A percentile compares a stretch with the other conserved stretches of the same genome.
These are phyloP conservation scores for Drosophila anomalata DNA, from an alignment of 2,888 invertebrate species.

Conservation along the genomic window DNA sequence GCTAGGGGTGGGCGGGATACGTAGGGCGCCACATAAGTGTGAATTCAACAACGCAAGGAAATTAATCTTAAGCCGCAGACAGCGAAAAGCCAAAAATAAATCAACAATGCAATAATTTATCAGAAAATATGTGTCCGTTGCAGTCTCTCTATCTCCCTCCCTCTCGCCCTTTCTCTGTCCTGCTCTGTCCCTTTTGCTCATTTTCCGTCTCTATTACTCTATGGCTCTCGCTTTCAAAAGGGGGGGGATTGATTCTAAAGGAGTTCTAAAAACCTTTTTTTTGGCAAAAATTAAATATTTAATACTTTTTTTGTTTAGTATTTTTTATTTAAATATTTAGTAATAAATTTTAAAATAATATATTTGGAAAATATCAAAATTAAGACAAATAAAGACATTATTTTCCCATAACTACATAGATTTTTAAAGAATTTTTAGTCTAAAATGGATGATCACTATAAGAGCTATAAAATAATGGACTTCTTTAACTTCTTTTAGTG, in stretches of 20 bases:
- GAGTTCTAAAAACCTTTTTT: background rate
- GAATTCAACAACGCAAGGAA: constrained; percentile 76
- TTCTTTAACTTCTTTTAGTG: too few species aligned
- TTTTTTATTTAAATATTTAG: too few species aligned
- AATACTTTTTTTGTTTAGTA: background rate
- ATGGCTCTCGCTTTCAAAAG: background rate
- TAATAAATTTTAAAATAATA: too few species aligned
- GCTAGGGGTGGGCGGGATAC: background rate
- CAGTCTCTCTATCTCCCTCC: constrained; percentile 42
- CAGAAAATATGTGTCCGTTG: constrained; percentile 78
- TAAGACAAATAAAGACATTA: too few species aligned
- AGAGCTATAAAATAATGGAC: too few species aligned
- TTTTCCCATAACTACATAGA: too few species aligned
- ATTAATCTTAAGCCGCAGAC: constrained; percentile 82
- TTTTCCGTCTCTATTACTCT: constrained; percentile 1
- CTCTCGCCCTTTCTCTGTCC: constrained; percentile 3
- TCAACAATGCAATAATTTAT: constrained; percentile 80
- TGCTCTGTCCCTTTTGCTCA: background rate
- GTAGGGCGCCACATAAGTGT: constrained; percentile 50
- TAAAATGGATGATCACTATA: too few species aligned
- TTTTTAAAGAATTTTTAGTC: too few species aligned
- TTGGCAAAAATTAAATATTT: too few species aligned
- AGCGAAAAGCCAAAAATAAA: constrained; percentile 80
- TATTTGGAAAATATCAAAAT: too few species aligned
- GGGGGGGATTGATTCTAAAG: background rate